Percentiles rank a stretch among this genome's conserved stretches.
Conservation (phyloP, 2,797 vertebrate genomes). For the Notamacropus eugenii region DNA sequence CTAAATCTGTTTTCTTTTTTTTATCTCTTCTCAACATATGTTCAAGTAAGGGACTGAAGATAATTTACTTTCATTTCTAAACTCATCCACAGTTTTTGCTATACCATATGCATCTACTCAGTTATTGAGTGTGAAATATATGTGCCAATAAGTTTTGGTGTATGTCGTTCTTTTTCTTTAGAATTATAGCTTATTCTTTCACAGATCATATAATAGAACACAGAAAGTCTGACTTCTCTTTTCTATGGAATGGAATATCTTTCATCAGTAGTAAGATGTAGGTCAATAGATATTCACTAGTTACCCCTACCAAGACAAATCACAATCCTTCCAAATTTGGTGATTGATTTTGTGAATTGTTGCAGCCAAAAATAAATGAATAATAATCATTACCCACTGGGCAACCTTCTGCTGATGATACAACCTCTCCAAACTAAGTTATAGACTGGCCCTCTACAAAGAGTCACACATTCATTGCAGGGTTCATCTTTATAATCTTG, state of each 20-base stretch:
- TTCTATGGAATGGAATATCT: background rate
- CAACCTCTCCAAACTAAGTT: background rate
- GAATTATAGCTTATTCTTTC: conserved; percentile 49
- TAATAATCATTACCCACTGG: background rate
- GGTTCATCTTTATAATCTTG: background rate
- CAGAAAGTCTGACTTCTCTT: background rate
- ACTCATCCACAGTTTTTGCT: conserved; percentile 52
- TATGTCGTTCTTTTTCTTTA: conserved; percentile 46
- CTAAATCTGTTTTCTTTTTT: conserved; percentile 50
- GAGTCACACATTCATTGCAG: background rate
- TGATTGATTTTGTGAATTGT: background rate
- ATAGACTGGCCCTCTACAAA: background rate
- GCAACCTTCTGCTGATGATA: background rate
- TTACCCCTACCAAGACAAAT: background rate
- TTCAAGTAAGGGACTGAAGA: conserved; percentile 50
- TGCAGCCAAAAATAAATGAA: background rate
- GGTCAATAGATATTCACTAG: background rate
- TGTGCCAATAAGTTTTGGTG: background rate
- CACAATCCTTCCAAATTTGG: background rate
- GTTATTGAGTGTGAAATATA: conserved; percentile 58
- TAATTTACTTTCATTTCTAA: conserved; percentile 66
- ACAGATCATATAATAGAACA: background rate
- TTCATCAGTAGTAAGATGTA: background rate
- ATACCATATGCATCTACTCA: conserved; percentile 42
- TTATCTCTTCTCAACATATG: conserved; percentile 67